These are phyloP conservation scores for Drosophila simulans DNA, from an alignment of 1,140 invertebrate species.

Conservation along the genomic window DNA sequence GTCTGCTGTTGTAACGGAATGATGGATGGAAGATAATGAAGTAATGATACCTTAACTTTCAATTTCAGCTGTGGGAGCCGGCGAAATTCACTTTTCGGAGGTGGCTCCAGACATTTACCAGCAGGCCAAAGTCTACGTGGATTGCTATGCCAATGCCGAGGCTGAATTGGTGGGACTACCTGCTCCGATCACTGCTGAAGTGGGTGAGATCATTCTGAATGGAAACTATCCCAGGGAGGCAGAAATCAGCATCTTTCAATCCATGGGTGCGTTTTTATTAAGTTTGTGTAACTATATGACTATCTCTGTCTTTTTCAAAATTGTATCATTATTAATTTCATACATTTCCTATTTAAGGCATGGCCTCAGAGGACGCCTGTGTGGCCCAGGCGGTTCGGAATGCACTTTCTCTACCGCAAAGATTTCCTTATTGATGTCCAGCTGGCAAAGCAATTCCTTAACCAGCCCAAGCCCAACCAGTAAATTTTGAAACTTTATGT, in stretches of 20 bases:
- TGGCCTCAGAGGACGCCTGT: slow-evolving; percentile 73
- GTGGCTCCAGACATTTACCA: slow-evolving; percentile 81
- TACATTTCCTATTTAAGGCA: slow-evolving; percentile 38
- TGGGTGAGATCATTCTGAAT: slow-evolving; percentile 79
- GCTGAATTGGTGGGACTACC: slow-evolving; percentile 76
- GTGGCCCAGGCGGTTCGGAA: slow-evolving; percentile 66
- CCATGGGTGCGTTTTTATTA: slow-evolving; percentile 51
- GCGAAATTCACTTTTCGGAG: slow-evolving; percentile 81
- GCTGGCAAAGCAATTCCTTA: background rate
- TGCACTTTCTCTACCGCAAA: slow-evolving; percentile 16
- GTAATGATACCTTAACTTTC: background rate
- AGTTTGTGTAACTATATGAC: background rate
- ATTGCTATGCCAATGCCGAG: slow-evolving; percentile 79
- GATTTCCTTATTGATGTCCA: background rate
- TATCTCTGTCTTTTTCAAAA: slow-evolving; percentile 8
- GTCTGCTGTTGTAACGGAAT: background rate
- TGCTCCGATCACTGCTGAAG: slow-evolving; percentile 74
- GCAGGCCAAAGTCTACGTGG: slow-evolving; percentile 79
- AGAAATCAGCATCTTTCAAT: slow-evolving; percentile 65
- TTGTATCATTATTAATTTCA: background rate
- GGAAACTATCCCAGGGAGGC: slow-evolving; percentile 15
- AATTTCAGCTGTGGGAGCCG: slow-evolving; percentile 84
- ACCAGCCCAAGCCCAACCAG: background rate
- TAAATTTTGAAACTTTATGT: background rate
- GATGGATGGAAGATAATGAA: too few relatives aligned